A percentile compares a stretch with the other conserved stretches of the same genome.
phyloP scores from a whole-genome alignment of 2,888 invertebrate genomes.

The Melieria crassipennis region DNA sequence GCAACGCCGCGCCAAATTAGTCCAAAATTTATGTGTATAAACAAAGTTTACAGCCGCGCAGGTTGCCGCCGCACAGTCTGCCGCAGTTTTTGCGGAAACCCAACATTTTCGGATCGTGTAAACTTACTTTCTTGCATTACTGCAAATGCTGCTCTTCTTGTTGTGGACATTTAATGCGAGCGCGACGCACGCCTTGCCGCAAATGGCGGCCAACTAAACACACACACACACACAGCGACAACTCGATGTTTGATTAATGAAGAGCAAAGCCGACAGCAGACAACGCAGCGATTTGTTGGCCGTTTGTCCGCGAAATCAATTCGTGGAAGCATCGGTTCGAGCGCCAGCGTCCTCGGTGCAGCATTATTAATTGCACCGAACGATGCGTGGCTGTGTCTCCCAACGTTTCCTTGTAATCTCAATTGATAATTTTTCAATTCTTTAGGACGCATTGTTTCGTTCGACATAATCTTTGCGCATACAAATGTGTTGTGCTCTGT shows the following conservation, averaged over 20 bases:
- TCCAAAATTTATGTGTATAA: slow-evolving; percentile 17
- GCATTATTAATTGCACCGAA: slow-evolving; percentile 24
- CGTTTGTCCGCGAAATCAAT: not conserved
- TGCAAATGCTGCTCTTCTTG: slow-evolving; percentile 10
- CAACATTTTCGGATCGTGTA: not conserved
- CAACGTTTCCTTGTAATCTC: slow-evolving; percentile 25
- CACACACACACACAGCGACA: slow-evolving; percentile 13
- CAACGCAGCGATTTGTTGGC: slow-evolving; percentile 1
- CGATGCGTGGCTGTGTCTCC: too few relatives aligned
- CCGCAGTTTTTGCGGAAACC: not conserved
- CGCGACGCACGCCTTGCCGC: too few relatives aligned
- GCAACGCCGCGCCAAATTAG: too few relatives aligned
- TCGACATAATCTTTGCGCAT: not conserved
- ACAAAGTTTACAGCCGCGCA: slow-evolving; percentile 25
- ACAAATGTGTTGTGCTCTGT: not conserved
- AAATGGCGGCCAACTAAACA: too few relatives aligned
- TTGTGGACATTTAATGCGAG: too few relatives aligned
- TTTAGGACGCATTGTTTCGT: not conserved
- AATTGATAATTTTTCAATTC: slow-evolving; percentile 21
- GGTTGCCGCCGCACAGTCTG: slow-evolving; percentile 24
- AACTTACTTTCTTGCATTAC: slow-evolving; percentile 5
- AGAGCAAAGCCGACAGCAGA: slow-evolving; percentile 20
- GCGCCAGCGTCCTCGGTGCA: not conserved
- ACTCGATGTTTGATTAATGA: slow-evolving; percentile 34
- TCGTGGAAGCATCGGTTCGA: too few relatives aligned